Evolutionary conservation across 1,140 invertebrate genomes (phyloP), one percentile per base, ranked within the genome.

Genomic region (Hylaeus anthracinus): DNA sequence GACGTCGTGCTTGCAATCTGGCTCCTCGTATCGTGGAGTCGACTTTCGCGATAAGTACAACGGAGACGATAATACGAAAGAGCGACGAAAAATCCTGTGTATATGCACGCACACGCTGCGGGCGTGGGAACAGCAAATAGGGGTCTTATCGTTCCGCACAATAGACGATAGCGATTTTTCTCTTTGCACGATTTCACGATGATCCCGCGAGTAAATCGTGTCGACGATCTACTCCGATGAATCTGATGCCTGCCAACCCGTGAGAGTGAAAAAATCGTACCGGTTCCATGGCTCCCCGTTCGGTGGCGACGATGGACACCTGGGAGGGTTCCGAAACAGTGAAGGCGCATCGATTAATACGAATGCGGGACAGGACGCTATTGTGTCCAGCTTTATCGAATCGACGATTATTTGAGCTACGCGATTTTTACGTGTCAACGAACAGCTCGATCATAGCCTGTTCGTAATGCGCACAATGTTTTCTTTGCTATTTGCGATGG

Each of bases 41-140:
- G 86, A 71, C 80, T 86, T 78, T 86, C 83, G 85, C 84, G 85
- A 86, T 86, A 86, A 86, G 66, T 76, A 79, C 10, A 65, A 51
- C 74, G 83, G 71, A 84, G 64, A 84, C 72, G 84, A 86, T 84
- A 84, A 79, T 81, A 71, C 81, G 70, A 81, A 72, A 78, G 55
- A 61, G 63, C 71, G 74, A 79, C 82, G 74, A 87, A 86, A 86
- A 87, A 82, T 87, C 77, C 26, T 48, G 72, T 69, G 63, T 86
- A 74, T 78, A 5, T 79, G 73, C 58, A 71, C 45, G 75, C 45
- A 60, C 60, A 51, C n/a, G 65, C 53, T 56, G 69, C 74, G 78
- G 82, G 82, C 86, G 85, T 87, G 86, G 79, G 86, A 87, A 87
- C 72, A 74, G 85, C 75, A 87, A 87, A 87, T 82, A 87, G 37